Base-by-base conservation (phyloP, 2,888 invertebrate genomes). In the Lasioglossum lativentre region DNA sequence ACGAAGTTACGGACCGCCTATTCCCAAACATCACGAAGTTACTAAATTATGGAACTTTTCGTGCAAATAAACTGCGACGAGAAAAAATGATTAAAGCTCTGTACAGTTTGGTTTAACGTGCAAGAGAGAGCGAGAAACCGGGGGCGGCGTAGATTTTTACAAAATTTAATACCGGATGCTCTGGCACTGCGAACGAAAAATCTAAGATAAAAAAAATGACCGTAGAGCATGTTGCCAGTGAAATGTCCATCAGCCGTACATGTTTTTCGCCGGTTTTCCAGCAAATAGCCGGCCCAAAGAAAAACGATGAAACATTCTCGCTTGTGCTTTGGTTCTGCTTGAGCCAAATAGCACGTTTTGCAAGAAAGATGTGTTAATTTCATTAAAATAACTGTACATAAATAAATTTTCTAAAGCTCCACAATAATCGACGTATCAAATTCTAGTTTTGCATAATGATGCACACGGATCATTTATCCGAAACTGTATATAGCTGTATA, bases 121-220 rank as follows among this genome's bases (percentile, higher is more conserved):
- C 52, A 6, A 19, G 8, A 23, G 8, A 10, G 10, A 52, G 52
- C 6, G 0, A 23, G 52, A 52, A 19, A 8, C 23, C 71, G 27
- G 42, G 23, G 6, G 2, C 27, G 1, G 40, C 16, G 71, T 40
- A 23, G 27, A 14, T 10, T 78, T 52, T 56, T 42, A 14, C 14
- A 34, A 71, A 72, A 80, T 82, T 80, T 74, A 63, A 63, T 42
- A 38, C 42, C 40, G 59, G 5, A 40, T 56, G 38, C 75, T 4
- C 30, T 63, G 27, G 19, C 30, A 34, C 27, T 14, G 14, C 8
- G 30, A 63, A 63, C 19, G 63, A 42, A 75, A 63, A 63, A 30
- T 19, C 42, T 27, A 14, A 30, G 23, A 45, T 19, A 59, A 59
- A 59, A 59, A 59, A 59, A 47, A 27, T 45, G 45, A 14, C 19